Percentiles rank a stretch among this genome's conserved stretches.
These are phyloP conservation scores for Phenacoccus solenopsis DNA, from an alignment of 1,140 invertebrate genomes.

Conservation along the genomic window DNA sequence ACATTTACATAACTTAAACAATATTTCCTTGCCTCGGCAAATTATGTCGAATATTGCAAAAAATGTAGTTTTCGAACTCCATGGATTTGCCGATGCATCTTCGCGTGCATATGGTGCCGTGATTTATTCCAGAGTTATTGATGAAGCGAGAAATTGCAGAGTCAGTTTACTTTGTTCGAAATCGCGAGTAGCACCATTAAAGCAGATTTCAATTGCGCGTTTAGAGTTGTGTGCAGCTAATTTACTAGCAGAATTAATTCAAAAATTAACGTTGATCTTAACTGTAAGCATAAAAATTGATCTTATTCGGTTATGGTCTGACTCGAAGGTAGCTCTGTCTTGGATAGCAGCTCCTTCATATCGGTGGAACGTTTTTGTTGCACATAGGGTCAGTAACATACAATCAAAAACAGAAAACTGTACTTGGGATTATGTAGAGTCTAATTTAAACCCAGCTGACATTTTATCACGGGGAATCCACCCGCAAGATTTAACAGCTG, in stretches of 20 bases:
- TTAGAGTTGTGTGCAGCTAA: conserved; percentile 32
- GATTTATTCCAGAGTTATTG: background rate
- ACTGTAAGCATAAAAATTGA: background rate
- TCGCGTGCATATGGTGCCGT: background rate
- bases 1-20: background rate
- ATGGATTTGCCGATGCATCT: conserved; percentile 18
- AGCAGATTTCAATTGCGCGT: conserved; percentile 28
- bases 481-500: conserved; percentile 18
- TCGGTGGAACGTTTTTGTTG: conserved; percentile 16
- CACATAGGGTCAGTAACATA: conserved; percentile 26
- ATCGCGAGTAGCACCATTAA: conserved; percentile 26
- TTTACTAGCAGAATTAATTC: conserved; percentile 25
- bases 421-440: conserved; percentile 26
- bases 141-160: background rate
- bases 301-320: conserved; percentile 22
- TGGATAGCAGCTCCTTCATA: conserved; percentile 19
- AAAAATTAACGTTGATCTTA: background rate
- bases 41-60: background rate
- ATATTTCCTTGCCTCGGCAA: background rate
- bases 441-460: conserved; percentile 29
- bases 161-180: conserved; percentile 21
- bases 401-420: conserved; percentile 24
- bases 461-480: conserved; percentile 26
- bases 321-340: conserved; percentile 19
- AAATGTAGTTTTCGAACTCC: background rate